A percentile compares a stretch with the other conserved stretches of the same genome.
phyloP scores from a whole-genome alignment of 2,113 vertebrate genomes.

The Pyrgilauda ruficollis region DNA sequence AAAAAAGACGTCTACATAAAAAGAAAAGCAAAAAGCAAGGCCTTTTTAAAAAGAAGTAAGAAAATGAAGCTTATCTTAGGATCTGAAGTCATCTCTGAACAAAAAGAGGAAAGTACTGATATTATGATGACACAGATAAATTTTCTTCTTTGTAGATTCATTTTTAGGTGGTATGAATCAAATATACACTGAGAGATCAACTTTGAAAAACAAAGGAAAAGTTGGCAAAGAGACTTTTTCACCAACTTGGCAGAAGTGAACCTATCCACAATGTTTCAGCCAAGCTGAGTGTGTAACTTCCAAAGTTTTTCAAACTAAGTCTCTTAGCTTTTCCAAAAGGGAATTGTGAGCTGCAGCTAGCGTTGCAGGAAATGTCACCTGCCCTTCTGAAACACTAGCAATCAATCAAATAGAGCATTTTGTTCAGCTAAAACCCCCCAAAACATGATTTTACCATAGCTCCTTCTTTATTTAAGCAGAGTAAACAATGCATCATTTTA shows the following conservation, averaged over 20 bases:
- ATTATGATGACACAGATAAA: constrained; percentile 39
- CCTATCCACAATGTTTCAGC: neutral
- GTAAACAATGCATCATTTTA: neutral
- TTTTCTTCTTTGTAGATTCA: constrained; percentile 59
- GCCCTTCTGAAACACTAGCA: constrained; percentile 41
- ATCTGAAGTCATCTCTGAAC: neutral
- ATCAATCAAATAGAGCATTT: constrained; percentile 38
- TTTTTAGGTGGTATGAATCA: constrained; percentile 64
- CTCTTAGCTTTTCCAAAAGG: constrained; percentile 40
- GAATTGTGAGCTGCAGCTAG: constrained; percentile 34
- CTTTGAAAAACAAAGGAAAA: constrained; percentile 58
- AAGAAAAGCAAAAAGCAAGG: neutral
- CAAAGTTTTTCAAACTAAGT: constrained; percentile 48
- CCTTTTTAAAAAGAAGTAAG: neutral
- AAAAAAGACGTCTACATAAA: neutral
- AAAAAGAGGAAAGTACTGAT: constrained; percentile 40
- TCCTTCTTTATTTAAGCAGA: neutral
- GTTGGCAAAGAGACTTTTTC: constrained; percentile 19
- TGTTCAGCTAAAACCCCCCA: neutral
- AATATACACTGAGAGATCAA: constrained; percentile 35
- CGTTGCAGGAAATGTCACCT: constrained; percentile 62
- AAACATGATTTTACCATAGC: neutral
- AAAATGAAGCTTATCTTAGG: neutral
- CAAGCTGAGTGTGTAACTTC: constrained; percentile 1
- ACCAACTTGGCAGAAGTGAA: constrained; percentile 37